Percentiles rank a stretch among this genome's conserved stretches.
Conservation (phyloP, 2,888 invertebrate genomes). For the Ochlodes sylvanus region DNA sequence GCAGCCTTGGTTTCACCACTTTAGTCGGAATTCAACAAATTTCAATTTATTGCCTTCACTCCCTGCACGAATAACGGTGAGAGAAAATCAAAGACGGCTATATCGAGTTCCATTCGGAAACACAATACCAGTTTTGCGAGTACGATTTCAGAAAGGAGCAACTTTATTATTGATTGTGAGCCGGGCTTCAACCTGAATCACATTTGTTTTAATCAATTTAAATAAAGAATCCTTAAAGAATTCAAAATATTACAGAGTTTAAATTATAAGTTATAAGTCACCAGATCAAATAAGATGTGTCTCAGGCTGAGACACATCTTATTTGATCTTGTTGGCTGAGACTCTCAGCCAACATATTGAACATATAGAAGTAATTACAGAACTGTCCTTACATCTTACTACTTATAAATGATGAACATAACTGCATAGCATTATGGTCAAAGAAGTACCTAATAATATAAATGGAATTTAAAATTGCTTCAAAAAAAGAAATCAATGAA, state of each 20-base stretch:
- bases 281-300: no score
- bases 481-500: background rate
- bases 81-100: slow-evolving; percentile 13
- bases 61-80: background rate
- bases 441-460: no score
- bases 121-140: slow-evolving; percentile 28
- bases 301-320: no score
- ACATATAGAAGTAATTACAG: no score
- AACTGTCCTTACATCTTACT: no score
- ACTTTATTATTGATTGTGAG: slow-evolving; percentile 26
- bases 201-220: slow-evolving; percentile 1
- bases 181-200: background rate
- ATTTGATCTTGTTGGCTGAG: no score
- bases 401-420: no score
- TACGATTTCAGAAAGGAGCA: slow-evolving; percentile 19
- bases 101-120: slow-evolving; percentile 15
- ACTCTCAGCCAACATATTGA: no score
- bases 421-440: no score
- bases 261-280: no score
- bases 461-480: background rate
- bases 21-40: background rate
- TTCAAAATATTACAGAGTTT: no score
- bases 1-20: background rate
- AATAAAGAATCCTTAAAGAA: no score
- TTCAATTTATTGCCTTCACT: background rate